A percentile compares a stretch with the other conserved stretches of the same genome.
Conservation (phyloP, 2,888 invertebrate genomes). For the Aleiodes testaceus region DNA sequence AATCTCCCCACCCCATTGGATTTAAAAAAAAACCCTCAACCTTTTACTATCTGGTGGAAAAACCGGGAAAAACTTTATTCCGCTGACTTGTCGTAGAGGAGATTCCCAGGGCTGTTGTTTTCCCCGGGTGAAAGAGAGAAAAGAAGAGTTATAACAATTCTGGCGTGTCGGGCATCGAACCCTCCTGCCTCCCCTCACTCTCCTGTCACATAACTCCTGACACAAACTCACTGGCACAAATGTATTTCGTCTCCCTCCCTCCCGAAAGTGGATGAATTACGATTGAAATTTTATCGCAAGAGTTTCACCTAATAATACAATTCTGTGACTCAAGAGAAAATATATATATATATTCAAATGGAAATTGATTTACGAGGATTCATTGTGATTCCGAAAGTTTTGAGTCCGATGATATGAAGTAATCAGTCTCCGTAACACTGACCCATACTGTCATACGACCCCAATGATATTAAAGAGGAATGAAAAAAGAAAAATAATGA, state of each 20-base stretch:
- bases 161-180: constrained; percentile 56
- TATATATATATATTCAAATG: no score
- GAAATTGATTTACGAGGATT: not conserved
- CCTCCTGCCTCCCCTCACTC: constrained; percentile 31
- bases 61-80: constrained; percentile 64
- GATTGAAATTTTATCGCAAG: constrained; percentile 2
- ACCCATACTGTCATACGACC: constrained; percentile 14
- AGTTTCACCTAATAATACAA: not conserved
- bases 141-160: constrained; percentile 42
- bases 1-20: not conserved
- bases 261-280: constrained; percentile 2
- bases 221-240: constrained; percentile 33
- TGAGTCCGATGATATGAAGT: not conserved
- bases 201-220: constrained; percentile 58
- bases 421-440: constrained; percentile 12
- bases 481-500: not conserved
- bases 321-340: not conserved
- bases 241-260: not conserved
- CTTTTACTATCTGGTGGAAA: constrained; percentile 9
- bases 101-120: constrained; percentile 59
- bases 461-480: not conserved
- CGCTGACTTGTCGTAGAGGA: constrained; percentile 62
- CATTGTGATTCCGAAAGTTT: constrained; percentile 1
- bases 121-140: constrained; percentile 46
- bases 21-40: constrained; percentile 13